Base-by-base conservation (phyloP, 92 coral and sea anemone species). In the Epizoanthus scotinus region DNA sequence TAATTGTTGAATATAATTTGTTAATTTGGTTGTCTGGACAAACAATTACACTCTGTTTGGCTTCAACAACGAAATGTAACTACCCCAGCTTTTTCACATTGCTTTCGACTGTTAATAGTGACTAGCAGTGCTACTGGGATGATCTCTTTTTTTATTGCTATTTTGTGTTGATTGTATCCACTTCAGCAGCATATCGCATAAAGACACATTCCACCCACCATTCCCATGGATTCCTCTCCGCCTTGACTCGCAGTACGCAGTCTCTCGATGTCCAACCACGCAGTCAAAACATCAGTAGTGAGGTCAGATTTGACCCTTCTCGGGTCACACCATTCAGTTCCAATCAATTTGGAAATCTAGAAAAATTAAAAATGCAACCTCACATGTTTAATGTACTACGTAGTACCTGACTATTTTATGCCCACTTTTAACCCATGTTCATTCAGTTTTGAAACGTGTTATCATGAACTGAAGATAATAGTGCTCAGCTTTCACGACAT, bases 11-110 rank as follows among this genome's bases (percentile, higher is more conserved):
- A n/a, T n/a, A n/a, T n/a, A n/a, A n/a, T n/a, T n/a, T n/a, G n/a
- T n/a, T n/a, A n/a, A n/a, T n/a, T n/a, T n/a, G n/a, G n/a, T n/a
- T 95, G 24, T 84, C 89, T 66, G 97, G 92, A 17, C 93, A 91
- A 82, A 83, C 93, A 19, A 90, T 93, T 54, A 95, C 56, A 27
- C 90, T 87, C 31, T 85, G 93, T 80, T 89, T 95, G 5, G 97
- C 93, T 61, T 84, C 78, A 25, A 89, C 85, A 40, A 95, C 50
- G 50, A 44, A 44, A 44, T 10, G 50, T 10, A 44, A 7, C 50
- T 44, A 7, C 50, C 50, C 50, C 50, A 44, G 50, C 9, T 7
- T 44, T 8, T 44, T 44, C 6, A 44, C 50, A 44, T 44, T 44
- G 50, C 10, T 44, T 44, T 44, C 50, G 50, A 44, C 50, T 8